Base-by-base conservation (phyloP, 2,888 invertebrate species). In the Mesodorylaimus sp. region DNA sequence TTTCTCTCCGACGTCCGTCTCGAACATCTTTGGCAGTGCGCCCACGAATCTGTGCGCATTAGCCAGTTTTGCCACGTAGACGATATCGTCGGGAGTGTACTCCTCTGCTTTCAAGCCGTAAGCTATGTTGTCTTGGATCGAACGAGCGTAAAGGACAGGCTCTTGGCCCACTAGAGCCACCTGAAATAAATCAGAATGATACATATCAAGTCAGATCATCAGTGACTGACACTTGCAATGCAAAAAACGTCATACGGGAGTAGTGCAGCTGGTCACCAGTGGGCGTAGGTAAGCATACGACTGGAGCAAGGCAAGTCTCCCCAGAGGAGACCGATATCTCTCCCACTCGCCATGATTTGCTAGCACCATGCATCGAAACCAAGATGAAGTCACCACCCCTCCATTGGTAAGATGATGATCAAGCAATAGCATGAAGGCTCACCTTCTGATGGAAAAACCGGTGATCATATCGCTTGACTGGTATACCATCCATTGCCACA, bases 91-190 rank as follows among this genome's bases (percentile, higher is more conserved):
- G 5, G 19, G 19, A 36, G 5, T 23, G 36, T 38, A 13, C 5
- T 24, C 44, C 5, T 5, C 7, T 19, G 7, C 5, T 48, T 26
- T 19, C 28, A 66, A 47, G 13, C 70, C 70, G 56, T 70, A 70
- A 21, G 63, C 58, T 43, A 70, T 70, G 57, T 70, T 70, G 48
- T 64, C 62, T 2, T 53, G 53, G 28, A 70, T 63, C 1, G 65
- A 62, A 26, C 68, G 56, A 2, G 68, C 69, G 59, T 67, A 70
- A 37, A 70, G 59, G 1, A 69, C 66, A 5, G 70, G 70, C 51
- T 70, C 70, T 56, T 70, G 70, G 3, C 68, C 66, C 23, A 70
- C 70, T 38, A 70, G 54, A 2, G 69, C 59, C 5, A 64, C 55
- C 62, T 63, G 46, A 10, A 52, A 50, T 7, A 32, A 32, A 32